Evolutionary conservation across 2,888 invertebrate genomes (phyloP), one percentile per base, ranked within the genome.

Genomic region (Bedellia somnulentella): DNA sequence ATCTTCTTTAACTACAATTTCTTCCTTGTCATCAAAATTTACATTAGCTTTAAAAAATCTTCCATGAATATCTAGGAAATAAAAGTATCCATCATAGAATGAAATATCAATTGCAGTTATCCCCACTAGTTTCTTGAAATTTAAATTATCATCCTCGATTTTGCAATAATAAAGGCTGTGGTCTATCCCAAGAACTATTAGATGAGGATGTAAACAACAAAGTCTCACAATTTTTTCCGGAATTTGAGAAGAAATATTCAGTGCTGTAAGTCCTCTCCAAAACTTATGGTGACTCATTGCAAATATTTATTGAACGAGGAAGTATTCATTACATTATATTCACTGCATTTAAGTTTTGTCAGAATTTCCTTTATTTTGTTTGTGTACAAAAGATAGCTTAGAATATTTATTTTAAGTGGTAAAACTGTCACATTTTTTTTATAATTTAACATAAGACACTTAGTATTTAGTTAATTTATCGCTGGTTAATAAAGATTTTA

Each of bases 61-160:
- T 11, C 86, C 86, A 44, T 79, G 79, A 28, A 71, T 62, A 57
- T 81, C 81, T 37, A 86, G 79, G 35, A 81, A 62, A 51, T 80
- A 85, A 27, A 86, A 57, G 43, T 76, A 57, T 41, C 79, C 67
- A 44, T 78, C 76, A 49, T 80, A 79, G 44, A 78, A 76, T 41
- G 83, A 81, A 53, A 86, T 78, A 62, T 86, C 85, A 40, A 80
- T 63, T 15, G 81, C 81, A 40, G 67, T 64, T 37, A 81, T 64
- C 35, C 78, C 75, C 28, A 67, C 61, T 30, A 77, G 60, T 49
- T 63, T 78, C 37, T 64, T 64, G 41, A 77, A 67, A 38, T 67
- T 49, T 35, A 75, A 49, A 16, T 52, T 52, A 36, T 68, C 59
- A 8, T 66, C 61, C 39, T 58, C 50, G 41, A 60, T 52, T 41